Base-by-base conservation (phyloP, 2,797 vertebrate genomes). In the Chaetodon trifasciatus region DNA sequence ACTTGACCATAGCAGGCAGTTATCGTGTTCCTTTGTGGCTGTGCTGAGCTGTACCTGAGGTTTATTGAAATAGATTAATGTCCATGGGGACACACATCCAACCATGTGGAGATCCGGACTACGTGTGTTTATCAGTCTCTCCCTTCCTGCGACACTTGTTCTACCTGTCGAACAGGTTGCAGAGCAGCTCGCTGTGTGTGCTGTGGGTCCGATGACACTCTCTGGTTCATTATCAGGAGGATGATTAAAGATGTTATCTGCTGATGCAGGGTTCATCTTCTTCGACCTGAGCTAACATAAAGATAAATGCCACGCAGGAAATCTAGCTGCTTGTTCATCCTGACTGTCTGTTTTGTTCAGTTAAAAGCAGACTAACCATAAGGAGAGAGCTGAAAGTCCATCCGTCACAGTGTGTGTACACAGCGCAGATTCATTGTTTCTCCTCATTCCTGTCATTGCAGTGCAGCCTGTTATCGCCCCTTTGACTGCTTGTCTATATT, bases 131-230 rank as follows among this genome's bases (percentile, higher is more conserved):
- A 9, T 56, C 42, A 17, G 19, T 56, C 42, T 39, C 61, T 78
- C 2, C 6, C 63, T 79, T 83, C 66, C 65, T 64, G 42, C 1
- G 0, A 42, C 69, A 78, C 90, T 70, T 13, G 92, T 88, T 86
- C 55, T 83, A 82, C 92, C 86, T 87, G 92, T 78, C 72, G 53
- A 55, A 74, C 89, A 61, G 80, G 89, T 86, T 77, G 46, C 19
- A 46, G 39, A 78, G 32, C 62, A 35, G 46, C 61, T 66, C 4
- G 0, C 6, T 52, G 53, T 72, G 72, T 76, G 67, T 74, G 62
- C 58, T 24, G 24, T 57, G 28, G 11, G 66, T 56, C 11, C 58
- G 39, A 32, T 57, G 70, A 80, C 46, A 1, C 52, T 3, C 5
- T 67, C 28, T 39, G 8, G 39, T 16, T 76, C 47, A 55, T 62